Evolutionary conservation across 2,888 invertebrate species (phyloP), one percentile per base, ranked within the genome.

Genomic region (Axea sp.): DNA sequence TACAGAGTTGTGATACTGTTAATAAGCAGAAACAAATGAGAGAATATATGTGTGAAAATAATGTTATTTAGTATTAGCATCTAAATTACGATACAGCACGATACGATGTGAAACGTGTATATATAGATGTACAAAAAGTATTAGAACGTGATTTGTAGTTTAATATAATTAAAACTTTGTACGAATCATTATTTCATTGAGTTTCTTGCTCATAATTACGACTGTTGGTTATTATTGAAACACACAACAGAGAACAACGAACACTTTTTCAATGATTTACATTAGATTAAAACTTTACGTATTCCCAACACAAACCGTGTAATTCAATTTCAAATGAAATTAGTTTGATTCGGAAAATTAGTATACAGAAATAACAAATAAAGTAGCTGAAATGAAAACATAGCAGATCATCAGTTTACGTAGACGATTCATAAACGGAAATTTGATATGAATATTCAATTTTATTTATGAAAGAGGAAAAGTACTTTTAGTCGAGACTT

Each of bases 1-100:
- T 73, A 73, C 68, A 62, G 68, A 68, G 51, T 73, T 73, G 68
- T 73, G 62, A 68, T 73, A 68, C 33, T 68, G 73, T 73, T 73
- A 73, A 60, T 31, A 55, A 41, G 33, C 59, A 45, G 53, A 72
- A 45, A 72, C 51, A 73, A 73, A 73, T 53, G 60, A 53, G 60
- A 65, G 65, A 55, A 55, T 60, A 65, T 73, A 60, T 53, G 65
- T 73, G 60, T 73, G 72, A 59, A 65, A 59, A 72, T 65, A 65
- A 64, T 45, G 64, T 72, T 68, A 59, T 62, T 62, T 68, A 73
- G 53, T 67, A 47, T 15, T 62, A 73, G 62, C 41, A 57, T 62
- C 30, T 7, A 35, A 49, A 35, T 8, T 55, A 64, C 24, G 41
- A 24, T 35, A 35, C 24, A n/a, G n/a, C n/a, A n/a, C n/a, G n/a